Evolutionary conservation across 2,797 vertebrate species (phyloP).

Genomic region (Brotula barbata): DNA sequence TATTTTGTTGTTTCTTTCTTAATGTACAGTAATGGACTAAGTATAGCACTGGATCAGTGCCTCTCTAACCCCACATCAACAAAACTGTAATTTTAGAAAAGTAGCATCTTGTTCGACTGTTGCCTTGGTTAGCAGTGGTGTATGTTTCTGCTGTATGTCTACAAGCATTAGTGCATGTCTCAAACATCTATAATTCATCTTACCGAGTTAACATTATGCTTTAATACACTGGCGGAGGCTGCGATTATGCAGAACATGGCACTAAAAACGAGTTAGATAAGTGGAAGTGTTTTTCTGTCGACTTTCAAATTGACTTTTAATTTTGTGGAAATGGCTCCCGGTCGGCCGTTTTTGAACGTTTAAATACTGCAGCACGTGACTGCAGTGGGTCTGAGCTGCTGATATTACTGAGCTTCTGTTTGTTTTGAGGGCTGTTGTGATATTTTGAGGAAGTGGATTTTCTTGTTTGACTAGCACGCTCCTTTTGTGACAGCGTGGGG

Average conservation of each 20-base stretch:
- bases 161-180: not conserved
- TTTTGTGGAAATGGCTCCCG: conserved; percentile 3
- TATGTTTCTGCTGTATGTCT: not conserved
- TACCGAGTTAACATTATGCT: conserved; percentile 10
- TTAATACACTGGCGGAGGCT: conserved; percentile 1
- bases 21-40: too few relatives aligned
- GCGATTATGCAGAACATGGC: conserved; percentile 1
- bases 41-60: too few relatives aligned
- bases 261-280: conserved; percentile 8
- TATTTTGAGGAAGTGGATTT: conserved; percentile 71
- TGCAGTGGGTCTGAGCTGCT: conserved; percentile 6
- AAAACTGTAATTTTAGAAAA: too few relatives aligned
- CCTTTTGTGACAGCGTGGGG: conserved; percentile 48
- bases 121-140: too few relatives aligned
- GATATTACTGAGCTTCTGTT: conserved; percentile 43
- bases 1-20: too few relatives aligned
- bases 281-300: conserved; percentile 25
- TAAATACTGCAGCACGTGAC: conserved; percentile 23
- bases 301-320: conserved; percentile 23
- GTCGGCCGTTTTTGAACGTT: conserved; percentile 1
- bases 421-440: conserved; percentile 66
- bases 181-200: conserved; percentile 20
- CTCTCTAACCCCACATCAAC: too few relatives aligned
- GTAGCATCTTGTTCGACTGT: too few relatives aligned
- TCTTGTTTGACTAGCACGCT: conserved; percentile 64